Base-by-base conservation (phyloP, 2,113 vertebrate species). In the Arothron firmamentum region DNA sequence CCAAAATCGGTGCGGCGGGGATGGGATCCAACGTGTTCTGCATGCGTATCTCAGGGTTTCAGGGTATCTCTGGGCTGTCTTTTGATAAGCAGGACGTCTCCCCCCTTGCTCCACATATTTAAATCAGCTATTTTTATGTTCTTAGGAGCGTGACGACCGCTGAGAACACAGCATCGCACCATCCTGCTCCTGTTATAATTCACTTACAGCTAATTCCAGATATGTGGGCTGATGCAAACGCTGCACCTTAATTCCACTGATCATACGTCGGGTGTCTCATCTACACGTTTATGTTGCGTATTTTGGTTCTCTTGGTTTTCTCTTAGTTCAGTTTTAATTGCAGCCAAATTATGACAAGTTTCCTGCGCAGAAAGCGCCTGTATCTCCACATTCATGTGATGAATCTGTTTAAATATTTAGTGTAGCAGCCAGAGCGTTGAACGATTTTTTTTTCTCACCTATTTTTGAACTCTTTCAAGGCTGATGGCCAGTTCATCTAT, bases 1-100 rank as follows among this genome's bases (percentile, higher is more conserved):
- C 54, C 68, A 67, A 67, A 83, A 85, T 85, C 71, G 73, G 77
- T 72, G 75, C 56, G 62, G 60, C 62, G 25, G 60, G 79, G 74
- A 82, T 63, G 66, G 61, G 47, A 61, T 67, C 62, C 48, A 31
- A 13, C 64, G 66, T 69, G 66, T 70, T 75, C 41, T 67, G 74
- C 67, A 72, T 79, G 73, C 66, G 66, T 69, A 75, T 74, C 68
- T 81, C 49, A n/a, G 56, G 59, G 42, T 72, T 77, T 70, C 52
- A 72, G 34, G 41, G 41, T 60, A 25, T 67, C 20, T 75, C 34
- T 19, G 41, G 74, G 59, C 34, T 46, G 49, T 70, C 42, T 55
- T 46, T 66, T 60, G 49, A 80, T 74, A 65, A 42, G 57, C 20
- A 19, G 13, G 43, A 16, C 2, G 5, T 48, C 71, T 52, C 62